Evolutionary conservation across 2,113 vertebrate species (phyloP), one percentile per base, ranked within the genome.

Genomic region (Ochotona princeps): DNA sequence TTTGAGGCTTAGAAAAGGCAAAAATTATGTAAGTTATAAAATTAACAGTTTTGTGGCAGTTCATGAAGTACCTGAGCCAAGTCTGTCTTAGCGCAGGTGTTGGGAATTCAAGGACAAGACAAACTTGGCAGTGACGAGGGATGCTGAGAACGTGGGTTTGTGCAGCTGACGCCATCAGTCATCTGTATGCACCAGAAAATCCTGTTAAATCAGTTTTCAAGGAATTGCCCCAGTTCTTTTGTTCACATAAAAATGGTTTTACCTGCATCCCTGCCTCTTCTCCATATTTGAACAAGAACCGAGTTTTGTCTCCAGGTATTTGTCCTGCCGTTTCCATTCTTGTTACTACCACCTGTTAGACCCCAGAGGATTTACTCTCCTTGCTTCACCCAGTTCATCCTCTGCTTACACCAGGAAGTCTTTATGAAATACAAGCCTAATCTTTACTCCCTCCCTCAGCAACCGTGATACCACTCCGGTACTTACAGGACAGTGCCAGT

Each of bases 11-110:
- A 84, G 83, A 70, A 96, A 97, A 94, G 66, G 85, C 84, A 92
- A 80, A 92, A 81, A 95, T 97, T 97, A 96, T 90, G 74, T 95
- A 96, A 96, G 70, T 93, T 80, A 92, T 88, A 91, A 96, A 95
- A 95, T 97, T 93, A 95, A 83, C 93, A 92, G 95, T 57, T 28
- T 83, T 9, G 65, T 72, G 26, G 82, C 81, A 91, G 87, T 90
- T 92, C 76, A 78, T 49, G 69, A 96, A 92, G 72, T 91, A 88
- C 30, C 61, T 69, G 87, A 90, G 90, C 90, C 47, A 80, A 86
- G 76, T 75, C 44, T 73, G 8, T 95, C 79, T 83, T 26, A 35
- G 75, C 28, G 69, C 82, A 84, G 87, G 70, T 93, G 85, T 32
- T 83, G 83, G 63, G 54, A 93, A 90, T 89, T 94, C 51, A 86